phyloP scores from a whole-genome alignment of 2,113 vertebrate genomes.

The Amblyopsis rosae region DNA sequence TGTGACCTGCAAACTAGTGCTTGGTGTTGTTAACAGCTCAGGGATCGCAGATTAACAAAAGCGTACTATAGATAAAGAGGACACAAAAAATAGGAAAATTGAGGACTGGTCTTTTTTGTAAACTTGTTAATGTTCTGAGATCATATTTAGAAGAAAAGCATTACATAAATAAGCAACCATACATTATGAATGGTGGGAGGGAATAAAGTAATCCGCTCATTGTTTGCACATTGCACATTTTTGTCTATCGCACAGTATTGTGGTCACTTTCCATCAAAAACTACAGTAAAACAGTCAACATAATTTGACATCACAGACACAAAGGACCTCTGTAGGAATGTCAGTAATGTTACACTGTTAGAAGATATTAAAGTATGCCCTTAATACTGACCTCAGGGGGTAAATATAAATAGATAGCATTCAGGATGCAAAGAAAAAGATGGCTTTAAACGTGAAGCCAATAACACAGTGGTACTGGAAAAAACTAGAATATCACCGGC shows the following conservation, averaged over 20 bases:
- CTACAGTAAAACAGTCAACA: too few relatives aligned
- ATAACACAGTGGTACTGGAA: conserved; percentile 52
- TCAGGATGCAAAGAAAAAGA: conserved; percentile 36
- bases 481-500: conserved; percentile 8
- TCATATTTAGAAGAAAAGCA: not conserved
- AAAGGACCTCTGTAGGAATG: too few relatives aligned
- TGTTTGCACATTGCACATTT: conserved; percentile 26
- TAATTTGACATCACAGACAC: too few relatives aligned
- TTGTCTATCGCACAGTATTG: conserved; percentile 58
- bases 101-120: not conserved
- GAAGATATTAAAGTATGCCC: conserved; percentile 37
- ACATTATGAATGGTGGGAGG: not conserved
- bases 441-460: conserved; percentile 19
- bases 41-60: conserved; percentile 47
- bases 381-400: conserved; percentile 32
- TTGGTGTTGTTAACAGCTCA: conserved; percentile 2
- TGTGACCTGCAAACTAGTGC: conserved; percentile 10
- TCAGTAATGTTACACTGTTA: conserved; percentile 25
- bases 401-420: conserved; percentile 11
- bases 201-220: conserved; percentile 7
- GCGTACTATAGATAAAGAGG: not conserved
- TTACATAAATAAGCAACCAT: not conserved
- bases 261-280: conserved; percentile 43
- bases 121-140: conserved; percentile 1
- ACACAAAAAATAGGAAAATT: conserved; percentile 3